phyloP scores from a whole-genome alignment of 2,113 vertebrate genomes.

The Halcyon senegalensis region DNA sequence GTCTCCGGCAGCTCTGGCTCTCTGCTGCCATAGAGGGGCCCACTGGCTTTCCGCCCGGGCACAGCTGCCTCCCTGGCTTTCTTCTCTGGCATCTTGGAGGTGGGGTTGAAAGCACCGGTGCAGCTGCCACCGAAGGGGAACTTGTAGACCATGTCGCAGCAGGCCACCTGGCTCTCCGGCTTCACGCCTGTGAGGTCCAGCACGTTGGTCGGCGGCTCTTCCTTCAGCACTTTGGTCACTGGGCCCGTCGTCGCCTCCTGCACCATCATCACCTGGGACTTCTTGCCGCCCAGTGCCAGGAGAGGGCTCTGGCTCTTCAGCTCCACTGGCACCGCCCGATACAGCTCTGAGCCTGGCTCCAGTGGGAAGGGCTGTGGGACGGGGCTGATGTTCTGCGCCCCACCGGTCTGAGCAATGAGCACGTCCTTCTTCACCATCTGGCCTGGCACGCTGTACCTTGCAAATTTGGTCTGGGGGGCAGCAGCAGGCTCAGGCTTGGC shows the following conservation, averaged over 20 bases:
- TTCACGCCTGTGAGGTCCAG: constrained; percentile 93
- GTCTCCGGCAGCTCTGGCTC: constrained; percentile 79
- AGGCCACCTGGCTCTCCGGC: constrained; percentile 91
- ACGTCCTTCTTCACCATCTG: constrained; percentile 90
- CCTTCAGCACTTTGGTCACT: constrained; percentile 89
- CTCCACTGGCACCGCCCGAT: constrained; percentile 83
- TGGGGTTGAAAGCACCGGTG: constrained; percentile 85
- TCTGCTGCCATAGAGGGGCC: constrained; percentile 75
- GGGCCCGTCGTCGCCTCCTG: constrained; percentile 82
- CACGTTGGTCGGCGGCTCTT: constrained; percentile 82
- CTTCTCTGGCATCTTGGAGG: constrained; percentile 84
- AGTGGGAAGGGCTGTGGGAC: constrained; percentile 82
- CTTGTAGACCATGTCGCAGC: constrained; percentile 97
- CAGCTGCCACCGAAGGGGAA: constrained; percentile 93
- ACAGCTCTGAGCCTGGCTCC: constrained; percentile 82
- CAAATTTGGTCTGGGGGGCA: constrained; percentile 86
- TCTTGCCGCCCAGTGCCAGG: constrained; percentile 82
- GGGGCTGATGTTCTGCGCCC: constrained; percentile 74
- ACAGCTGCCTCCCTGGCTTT: constrained; percentile 43
- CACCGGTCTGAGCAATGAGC: constrained; percentile 83
- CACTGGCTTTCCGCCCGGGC: constrained; percentile 64
- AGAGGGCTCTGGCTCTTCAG: constrained; percentile 86
- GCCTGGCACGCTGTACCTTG: constrained; percentile 88
- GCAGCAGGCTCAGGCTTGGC: constrained; percentile 82
- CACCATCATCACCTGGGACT: constrained; percentile 93